Evolutionary conservation across 1,140 invertebrate species (phyloP), one percentile per base, ranked within the genome.

Genomic region (Macrobrachium nipponense): DNA sequence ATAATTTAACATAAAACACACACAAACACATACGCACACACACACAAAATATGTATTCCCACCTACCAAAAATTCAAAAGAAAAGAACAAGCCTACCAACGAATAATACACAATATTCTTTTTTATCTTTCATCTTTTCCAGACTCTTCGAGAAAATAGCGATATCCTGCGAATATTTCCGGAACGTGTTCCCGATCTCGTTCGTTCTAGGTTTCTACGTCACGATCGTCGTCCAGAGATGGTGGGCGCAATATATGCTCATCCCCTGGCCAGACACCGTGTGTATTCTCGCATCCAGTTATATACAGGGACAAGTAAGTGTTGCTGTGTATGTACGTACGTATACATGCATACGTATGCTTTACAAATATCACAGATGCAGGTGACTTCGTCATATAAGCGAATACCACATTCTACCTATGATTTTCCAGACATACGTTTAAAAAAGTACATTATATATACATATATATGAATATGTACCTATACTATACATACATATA

Each of bases 241-340:
- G 96, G 96, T 97, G 96, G 96, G 96, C 97, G 90, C 96, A 97
- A 90, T 97, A 97, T 92, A 94, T 96, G 92, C 92, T 98, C 89
- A 92, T 98, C 85, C 96, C 96, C 20, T 97, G 96, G 96, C 96
- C 96, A 0, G 96, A 97, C 91, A 96, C 96, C 80, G 92, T 97
- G 82, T 96, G 96, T 5, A 93, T 97, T 58, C 97, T 96, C 91
- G 95, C 97, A 90, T 96, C 95, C 89, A 96, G 96, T 0, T 96
- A 95, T 66, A 96, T 98, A 90, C 95, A 96, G 88, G 96, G 96
- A 90, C 95, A 95, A 93, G 96, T 97, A 93, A 96, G 95, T 58
- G 8, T 66, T 66, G 5, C 0, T 66, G 15, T 17, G 15, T 17
- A 8, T 17, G 15, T 17, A 66, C 64, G 4, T 36, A 4, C 27